Percentiles rank a stretch among this genome's conserved stretches.
These are phyloP conservation scores for Labia minor DNA, from an alignment of 2,888 invertebrate species.

Conservation along the genomic window DNA sequence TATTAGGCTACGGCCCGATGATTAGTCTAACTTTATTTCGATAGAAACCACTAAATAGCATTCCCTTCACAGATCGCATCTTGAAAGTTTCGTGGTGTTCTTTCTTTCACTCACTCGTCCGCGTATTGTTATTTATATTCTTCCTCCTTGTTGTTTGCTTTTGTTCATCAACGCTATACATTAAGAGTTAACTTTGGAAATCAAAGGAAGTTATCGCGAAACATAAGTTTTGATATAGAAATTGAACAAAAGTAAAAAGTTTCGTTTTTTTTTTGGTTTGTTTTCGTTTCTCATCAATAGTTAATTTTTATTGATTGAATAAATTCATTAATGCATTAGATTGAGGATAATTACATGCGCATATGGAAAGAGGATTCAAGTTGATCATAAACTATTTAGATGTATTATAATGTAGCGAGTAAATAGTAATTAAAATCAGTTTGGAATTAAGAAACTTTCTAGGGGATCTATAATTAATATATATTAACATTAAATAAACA, in stretches of 20 bases:
- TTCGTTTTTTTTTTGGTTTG: not conserved
- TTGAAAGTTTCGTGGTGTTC: not conserved
- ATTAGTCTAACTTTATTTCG: conserved; percentile 7
- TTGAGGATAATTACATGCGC: not conserved
- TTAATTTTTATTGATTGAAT: not conserved
- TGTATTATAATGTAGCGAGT: not conserved
- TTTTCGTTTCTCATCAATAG: not conserved
- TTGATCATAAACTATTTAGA: conserved; percentile 3
- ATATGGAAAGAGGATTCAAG: not conserved
- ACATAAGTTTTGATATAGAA: conserved; percentile 13
- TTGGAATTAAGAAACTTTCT: too few species aligned
- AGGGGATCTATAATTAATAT: too few species aligned
- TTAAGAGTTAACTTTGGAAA: conserved; percentile 7
- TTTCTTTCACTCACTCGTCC: not conserved
- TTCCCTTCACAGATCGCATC: not conserved
- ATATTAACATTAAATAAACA: too few species aligned
- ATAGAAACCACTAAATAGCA: not conserved
- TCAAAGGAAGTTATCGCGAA: conserved; percentile 1
- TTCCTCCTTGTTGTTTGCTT: conserved; percentile 8
- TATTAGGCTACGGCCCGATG: not conserved
- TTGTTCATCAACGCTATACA: conserved; percentile 7
- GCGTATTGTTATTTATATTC: not conserved
- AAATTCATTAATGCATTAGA: not conserved
- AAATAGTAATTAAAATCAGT: not conserved
- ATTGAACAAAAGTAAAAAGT: conserved; percentile 7